Evolutionary conservation across 1,140 invertebrate species (phyloP).

Genomic region (Drosophila subobscura): DNA sequence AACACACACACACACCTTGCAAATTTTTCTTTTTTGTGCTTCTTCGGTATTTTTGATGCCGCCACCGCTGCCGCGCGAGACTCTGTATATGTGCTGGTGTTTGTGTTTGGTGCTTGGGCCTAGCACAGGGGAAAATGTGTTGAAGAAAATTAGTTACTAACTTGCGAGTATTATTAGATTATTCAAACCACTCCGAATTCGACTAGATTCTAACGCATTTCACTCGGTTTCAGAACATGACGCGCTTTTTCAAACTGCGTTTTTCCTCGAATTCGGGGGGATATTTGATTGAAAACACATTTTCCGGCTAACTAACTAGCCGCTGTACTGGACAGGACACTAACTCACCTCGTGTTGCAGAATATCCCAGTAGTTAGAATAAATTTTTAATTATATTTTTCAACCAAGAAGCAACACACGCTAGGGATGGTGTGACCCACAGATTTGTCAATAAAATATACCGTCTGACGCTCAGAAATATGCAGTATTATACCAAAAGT

Average conservation of each 20-base stretch:
- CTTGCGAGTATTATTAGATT: neutral
- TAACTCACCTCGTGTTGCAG: conserved; percentile 57
- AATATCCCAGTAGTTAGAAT: conserved; percentile 68
- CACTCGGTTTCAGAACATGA: conserved; percentile 46
- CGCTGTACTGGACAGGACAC: conserved; percentile 18
- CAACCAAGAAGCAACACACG: conserved; percentile 59
- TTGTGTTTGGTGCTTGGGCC: conserved; percentile 20
- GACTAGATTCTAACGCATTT: conserved; percentile 41
- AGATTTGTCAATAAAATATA: no score
- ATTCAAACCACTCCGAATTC: conserved; percentile 12
- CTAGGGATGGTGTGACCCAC: no score
- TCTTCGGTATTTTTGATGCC: conserved; percentile 67
- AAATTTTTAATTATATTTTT: conserved; percentile 78
- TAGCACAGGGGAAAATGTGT: conserved; percentile 11
- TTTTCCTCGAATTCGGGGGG: conserved; percentile 15
- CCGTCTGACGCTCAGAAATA: no score
- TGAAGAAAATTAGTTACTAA: conserved; percentile 22
- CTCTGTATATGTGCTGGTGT: conserved; percentile 40
- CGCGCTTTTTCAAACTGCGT: conserved; percentile 60
- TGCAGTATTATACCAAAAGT: no score
- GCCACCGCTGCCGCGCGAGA: conserved; percentile 56
- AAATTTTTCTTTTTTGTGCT: conserved; percentile 71
- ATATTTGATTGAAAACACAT: neutral
- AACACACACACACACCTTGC: conserved; percentile 67
- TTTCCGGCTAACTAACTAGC: conserved; percentile 34